Evolutionary conservation across 2,888 invertebrate species (phyloP), one percentile per base, ranked within the genome.

Genomic region (Dolomedes plantarius): DNA sequence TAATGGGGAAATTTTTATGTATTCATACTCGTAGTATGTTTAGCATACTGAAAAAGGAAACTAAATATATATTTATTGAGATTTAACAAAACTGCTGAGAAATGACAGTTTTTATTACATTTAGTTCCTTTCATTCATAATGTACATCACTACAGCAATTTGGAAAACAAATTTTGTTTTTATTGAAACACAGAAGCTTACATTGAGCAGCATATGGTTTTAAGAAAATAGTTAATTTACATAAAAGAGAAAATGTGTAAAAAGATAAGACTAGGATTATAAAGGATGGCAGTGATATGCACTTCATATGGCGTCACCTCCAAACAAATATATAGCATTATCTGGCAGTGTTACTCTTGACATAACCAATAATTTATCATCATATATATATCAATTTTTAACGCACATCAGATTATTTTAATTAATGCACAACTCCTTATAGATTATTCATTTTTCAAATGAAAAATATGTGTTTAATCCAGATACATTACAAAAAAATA

Each of bases 161-260:
- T 65, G 19, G 16, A 50, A 77, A 77, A 77, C 64, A 77, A 85
- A 68, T 79, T 79, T 73, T 67, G 31, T 79, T 39, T 86, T 86
- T 86, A 86, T 79, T 86, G 74, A 74, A 85, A 73, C 79, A 86
- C 74, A 79, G 74, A 79, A 79, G 85, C 85, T 86, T 86, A 79
- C 79, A 74, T 62, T 74, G 68, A 79, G 79, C 79, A 75, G 85
- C 74, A 74, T 86, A 79, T 79, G 74, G 41, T 62, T 78, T 50
- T 28, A 72, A 85, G 62, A 64, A 41, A 78, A 78, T 39, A 85
- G 83, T 65, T 85, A 77, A 74, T 79, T 86, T 86, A 79, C 85
- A 86, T 32, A 36, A 74, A 64, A 69, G 67, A 77, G 28, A 67
- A 65, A 41, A 67, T 39, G 64, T 79, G 74, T 78, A 73, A 62